Conservation (phyloP, 2,888 invertebrate species). For the Cheiracanthium punctorium region DNA sequence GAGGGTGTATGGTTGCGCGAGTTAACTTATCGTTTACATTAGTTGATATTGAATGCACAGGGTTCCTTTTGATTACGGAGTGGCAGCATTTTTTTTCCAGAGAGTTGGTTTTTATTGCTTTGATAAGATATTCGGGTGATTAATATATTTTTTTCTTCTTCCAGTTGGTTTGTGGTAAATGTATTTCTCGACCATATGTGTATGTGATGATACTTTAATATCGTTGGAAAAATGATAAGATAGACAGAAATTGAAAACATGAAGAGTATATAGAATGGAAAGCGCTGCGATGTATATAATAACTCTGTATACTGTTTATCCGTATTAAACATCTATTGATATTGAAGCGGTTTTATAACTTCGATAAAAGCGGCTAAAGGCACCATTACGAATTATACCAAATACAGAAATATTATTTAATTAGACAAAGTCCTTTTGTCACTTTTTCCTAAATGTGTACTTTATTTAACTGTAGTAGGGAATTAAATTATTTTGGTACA, state of each 20-base stretch:
- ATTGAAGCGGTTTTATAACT: too few relatives aligned
- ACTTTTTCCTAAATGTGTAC: too few relatives aligned
- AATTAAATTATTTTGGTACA: too few relatives aligned
- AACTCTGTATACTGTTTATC: not conserved
- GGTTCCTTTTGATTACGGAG: constrained; percentile 15
- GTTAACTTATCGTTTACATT: constrained; percentile 30
- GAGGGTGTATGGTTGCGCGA: not conserved
- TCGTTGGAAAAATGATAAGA: not conserved
- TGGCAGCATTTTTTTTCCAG: not conserved
- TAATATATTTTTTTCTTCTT: not conserved
- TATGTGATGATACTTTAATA: constrained; percentile 2
- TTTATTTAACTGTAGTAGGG: too few relatives aligned
- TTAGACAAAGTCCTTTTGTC: too few relatives aligned
- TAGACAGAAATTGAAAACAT: not conserved
- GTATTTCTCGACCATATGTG: not conserved
- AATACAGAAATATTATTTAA: too few relatives aligned
- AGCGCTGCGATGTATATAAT: not conserved
- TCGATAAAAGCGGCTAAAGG: too few relatives aligned
- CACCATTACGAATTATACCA: too few relatives aligned
- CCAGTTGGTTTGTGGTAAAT: not conserved
- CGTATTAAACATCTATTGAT: not conserved
- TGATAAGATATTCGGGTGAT: not conserved
- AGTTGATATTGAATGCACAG: constrained; percentile 22
- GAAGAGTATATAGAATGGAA: too few relatives aligned
- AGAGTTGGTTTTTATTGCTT: not conserved